phyloP scores from a whole-genome alignment of 2,113 vertebrate species.

The Pygoscelis adeliae region DNA sequence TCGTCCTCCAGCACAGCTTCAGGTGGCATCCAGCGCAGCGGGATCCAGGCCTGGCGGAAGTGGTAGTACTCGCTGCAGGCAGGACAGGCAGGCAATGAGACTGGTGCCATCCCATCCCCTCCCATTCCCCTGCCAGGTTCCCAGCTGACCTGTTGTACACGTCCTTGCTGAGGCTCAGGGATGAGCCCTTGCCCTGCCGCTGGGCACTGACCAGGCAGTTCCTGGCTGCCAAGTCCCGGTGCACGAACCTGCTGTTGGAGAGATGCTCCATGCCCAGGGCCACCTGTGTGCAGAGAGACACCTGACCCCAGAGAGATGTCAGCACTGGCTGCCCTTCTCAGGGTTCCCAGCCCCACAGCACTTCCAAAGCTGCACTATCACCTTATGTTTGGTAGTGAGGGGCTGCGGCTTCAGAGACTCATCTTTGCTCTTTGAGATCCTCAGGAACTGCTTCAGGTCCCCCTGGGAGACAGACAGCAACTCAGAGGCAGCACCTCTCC shows the following conservation, averaged over 20 bases:
- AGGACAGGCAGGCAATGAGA: neutral
- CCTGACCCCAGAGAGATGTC: constrained; percentile 69
- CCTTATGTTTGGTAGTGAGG: constrained; percentile 95
- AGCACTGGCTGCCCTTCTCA: neutral
- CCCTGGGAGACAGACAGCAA: constrained; percentile 75
- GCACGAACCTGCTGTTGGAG: constrained; percentile 92
- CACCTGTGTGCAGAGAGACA: constrained; percentile 91
- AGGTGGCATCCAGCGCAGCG: constrained; percentile 92
- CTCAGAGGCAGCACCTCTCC: neutral
- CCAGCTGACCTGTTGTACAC: constrained; percentile 91
- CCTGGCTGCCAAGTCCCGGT: constrained; percentile 92
- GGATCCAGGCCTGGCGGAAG: constrained; percentile 94
- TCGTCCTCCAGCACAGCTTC: constrained; percentile 93
- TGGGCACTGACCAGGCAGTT: constrained; percentile 94
- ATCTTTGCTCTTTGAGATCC: constrained; percentile 94
- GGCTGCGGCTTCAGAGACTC: constrained; percentile 91
- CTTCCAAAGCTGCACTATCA: constrained; percentile 44
- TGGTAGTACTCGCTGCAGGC: constrained; percentile 93
- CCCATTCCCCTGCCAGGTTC: neutral
- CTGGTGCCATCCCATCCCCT: rapidly evolving
- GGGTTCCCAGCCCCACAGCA: neutral
- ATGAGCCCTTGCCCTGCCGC: constrained; percentile 90
- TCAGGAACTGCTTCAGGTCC: constrained; percentile 95
- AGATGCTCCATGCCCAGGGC: constrained; percentile 96
- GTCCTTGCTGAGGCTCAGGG: constrained; percentile 94